Conservation (phyloP, 2,113 vertebrate genomes). For the Rhynchopsitta pachyrhyncha region DNA sequence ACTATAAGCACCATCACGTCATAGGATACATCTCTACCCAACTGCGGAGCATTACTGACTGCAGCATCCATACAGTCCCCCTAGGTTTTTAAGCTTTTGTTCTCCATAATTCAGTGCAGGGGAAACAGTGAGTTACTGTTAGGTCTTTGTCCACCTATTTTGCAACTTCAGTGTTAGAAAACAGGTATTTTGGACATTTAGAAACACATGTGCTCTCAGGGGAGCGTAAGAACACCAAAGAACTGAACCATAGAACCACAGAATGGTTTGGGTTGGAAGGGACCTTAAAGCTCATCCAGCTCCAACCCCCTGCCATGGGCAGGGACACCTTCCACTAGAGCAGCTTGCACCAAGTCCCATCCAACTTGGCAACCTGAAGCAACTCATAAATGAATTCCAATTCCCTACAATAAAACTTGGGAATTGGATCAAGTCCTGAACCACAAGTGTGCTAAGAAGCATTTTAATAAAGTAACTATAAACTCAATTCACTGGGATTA, state of each 20-base stretch:
- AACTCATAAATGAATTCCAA: background rate
- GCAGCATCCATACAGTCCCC: fast-evolving
- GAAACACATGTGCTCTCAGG: background rate
- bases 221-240: fast-evolving
- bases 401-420: background rate
- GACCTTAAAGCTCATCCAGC: background rate
- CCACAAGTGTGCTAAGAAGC: background rate
- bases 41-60: background rate
- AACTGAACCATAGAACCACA: background rate
- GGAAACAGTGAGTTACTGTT: background rate
- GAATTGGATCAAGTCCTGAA: background rate
- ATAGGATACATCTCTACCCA: background rate
- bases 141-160: background rate
- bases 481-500: background rate
- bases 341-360: background rate
- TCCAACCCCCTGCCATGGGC: background rate
- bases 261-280: background rate
- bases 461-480: background rate
- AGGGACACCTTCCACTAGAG: background rate
- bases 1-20: fast-evolving
- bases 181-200: background rate
- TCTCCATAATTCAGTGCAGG: background rate
- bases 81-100: background rate
- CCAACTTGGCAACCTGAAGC: background rate
- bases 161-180: background rate